These are phyloP conservation scores for Agrochola circellaris DNA, from an alignment of 2,888 invertebrate species.

Conservation along the genomic window DNA sequence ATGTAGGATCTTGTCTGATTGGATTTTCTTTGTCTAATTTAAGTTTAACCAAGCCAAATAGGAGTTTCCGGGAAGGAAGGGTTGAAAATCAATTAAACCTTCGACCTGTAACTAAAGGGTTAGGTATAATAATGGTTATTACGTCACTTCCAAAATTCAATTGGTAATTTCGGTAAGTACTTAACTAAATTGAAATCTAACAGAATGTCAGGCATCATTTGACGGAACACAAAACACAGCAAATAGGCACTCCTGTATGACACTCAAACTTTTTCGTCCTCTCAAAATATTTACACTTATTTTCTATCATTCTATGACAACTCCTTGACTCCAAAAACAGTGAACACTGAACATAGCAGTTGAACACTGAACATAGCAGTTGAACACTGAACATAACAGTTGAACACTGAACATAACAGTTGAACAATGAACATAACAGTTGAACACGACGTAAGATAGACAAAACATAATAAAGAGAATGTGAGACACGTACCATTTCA, in stretches of 20 bases:
- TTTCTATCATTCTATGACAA: not conserved
- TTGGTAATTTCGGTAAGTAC: constrained; percentile 6
- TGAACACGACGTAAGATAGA: constrained; percentile 2
- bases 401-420: constrained; percentile 5
- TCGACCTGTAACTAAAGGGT: constrained; percentile 26
- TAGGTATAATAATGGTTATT: constrained; percentile 29
- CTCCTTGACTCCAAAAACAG: not conserved
- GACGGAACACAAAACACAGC: not conserved
- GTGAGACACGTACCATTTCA: constrained; percentile 46
- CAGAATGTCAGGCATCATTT: constrained; percentile 4
- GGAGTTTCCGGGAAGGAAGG: constrained; percentile 38
- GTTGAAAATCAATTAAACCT: constrained; percentile 44
- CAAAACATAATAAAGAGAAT: constrained; percentile 54
- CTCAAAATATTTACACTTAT: not conserved
- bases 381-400: too few relatives aligned
- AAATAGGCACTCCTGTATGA: not conserved
- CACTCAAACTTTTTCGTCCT: not conserved
- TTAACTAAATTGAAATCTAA: constrained; percentile 12
- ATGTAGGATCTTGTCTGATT: constrained; percentile 51
- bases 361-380: too few relatives aligned
- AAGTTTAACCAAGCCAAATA: constrained; percentile 46
- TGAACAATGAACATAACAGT: not conserved
- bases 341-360: not conserved
- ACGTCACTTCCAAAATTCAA: constrained; percentile 23
- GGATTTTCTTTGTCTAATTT: constrained; percentile 55